phyloP scores from a whole-genome alignment of 2,797 vertebrate genomes.

The Notamacropus eugenii region DNA sequence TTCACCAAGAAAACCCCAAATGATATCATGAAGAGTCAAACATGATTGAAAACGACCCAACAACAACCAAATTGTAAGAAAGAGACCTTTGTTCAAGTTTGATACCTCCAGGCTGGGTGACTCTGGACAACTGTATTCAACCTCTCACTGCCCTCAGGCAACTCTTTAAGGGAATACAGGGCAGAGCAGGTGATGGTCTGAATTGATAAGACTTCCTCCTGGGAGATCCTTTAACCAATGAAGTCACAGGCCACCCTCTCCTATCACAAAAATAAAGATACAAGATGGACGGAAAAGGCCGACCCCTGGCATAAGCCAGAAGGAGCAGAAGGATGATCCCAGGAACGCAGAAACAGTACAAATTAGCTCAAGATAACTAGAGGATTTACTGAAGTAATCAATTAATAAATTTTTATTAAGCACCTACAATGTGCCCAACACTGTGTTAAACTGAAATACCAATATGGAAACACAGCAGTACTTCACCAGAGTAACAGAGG shows the following conservation, averaged over 20 bases:
- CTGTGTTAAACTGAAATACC: neutral
- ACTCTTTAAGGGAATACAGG: neutral
- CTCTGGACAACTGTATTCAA: neutral
- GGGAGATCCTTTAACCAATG: neutral
- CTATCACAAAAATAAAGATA: neutral
- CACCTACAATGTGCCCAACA: neutral
- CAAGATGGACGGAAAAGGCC: neutral
- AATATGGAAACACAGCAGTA: neutral
- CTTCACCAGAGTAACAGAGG: neutral
- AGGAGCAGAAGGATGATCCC: neutral
- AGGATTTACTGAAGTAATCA: neutral
- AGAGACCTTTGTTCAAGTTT: neutral
- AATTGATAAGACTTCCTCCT: neutral
- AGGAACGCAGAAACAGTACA: neutral
- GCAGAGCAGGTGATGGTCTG: neutral
- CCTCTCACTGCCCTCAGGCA: neutral
- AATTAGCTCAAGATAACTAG: neutral
- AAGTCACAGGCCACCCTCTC: neutral
- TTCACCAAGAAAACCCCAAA: neutral
- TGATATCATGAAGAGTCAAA: neutral
- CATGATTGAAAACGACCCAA: neutral
- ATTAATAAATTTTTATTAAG: neutral
- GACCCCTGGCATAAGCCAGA: neutral
- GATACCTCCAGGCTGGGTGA: neutral
- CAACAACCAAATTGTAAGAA: neutral